phyloP scores from a whole-genome alignment of 2,888 invertebrate species.

The Sarcophaga variegata region DNA sequence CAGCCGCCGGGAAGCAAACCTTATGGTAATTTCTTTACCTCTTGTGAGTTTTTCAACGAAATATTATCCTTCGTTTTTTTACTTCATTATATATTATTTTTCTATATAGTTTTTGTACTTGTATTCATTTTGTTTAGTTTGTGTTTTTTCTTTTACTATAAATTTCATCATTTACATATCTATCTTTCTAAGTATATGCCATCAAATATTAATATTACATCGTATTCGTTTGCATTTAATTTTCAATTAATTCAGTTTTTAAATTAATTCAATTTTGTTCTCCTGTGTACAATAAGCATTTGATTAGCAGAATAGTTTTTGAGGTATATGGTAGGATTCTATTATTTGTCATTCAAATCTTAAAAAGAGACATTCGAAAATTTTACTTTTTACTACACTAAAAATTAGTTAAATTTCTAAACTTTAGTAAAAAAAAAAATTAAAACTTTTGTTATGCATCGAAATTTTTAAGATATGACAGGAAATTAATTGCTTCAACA shows the following conservation, averaged over 20 bases:
- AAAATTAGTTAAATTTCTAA: too few species aligned
- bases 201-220: neutral
- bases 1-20: slow-evolving; percentile 96
- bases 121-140: slow-evolving; percentile 68
- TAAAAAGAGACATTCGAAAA: neutral
- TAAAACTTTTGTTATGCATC: too few species aligned
- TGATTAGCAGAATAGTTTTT: neutral
- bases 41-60: slow-evolving; percentile 81
- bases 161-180: slow-evolving; percentile 39
- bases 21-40: slow-evolving; percentile 87
- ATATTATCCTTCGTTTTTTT: slow-evolving; percentile 72
- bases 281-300: neutral
- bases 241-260: too few species aligned
- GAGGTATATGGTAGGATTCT: neutral
- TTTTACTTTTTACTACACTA: neutral
- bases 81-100: slow-evolving; percentile 57
- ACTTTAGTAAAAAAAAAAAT: too few species aligned
- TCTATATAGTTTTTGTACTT: slow-evolving; percentile 53
- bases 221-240: neutral
- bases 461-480: too few species aligned
- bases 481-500: too few species aligned
- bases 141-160: slow-evolving; percentile 67
- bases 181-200: neutral
- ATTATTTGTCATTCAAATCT: neutral
- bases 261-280: too few species aligned